Percentiles rank a stretch among this genome's conserved stretches.
phyloP scores from a whole-genome alignment of 2,888 invertebrate species.

The Stomorhina lunata region DNA sequence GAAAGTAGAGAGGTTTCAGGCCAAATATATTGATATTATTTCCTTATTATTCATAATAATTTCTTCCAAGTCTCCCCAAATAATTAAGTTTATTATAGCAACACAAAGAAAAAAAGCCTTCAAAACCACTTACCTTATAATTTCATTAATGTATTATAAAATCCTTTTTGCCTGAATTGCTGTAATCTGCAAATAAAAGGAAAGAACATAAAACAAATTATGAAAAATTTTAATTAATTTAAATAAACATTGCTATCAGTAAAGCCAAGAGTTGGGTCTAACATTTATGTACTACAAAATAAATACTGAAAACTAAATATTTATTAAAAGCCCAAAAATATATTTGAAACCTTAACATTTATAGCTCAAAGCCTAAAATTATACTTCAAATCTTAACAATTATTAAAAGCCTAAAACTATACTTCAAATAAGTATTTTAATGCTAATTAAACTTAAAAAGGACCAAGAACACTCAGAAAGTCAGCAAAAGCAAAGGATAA shows the following conservation, averaged over 20 bases:
- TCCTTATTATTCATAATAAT: no score
- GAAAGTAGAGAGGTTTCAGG: no score
- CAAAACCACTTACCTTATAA: conserved; percentile 1
- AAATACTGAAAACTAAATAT: no score
- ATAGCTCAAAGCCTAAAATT: no score
- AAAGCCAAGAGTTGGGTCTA: no score
- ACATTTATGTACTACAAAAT: no score
- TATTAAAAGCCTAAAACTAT: background rate
- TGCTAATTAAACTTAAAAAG: conserved; percentile 35
- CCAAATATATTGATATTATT: no score
- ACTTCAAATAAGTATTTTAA: background rate
- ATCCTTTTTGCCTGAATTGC: background rate
- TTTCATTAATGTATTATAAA: background rate
- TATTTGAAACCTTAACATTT: no score
- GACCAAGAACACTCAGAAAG: conserved; percentile 2
- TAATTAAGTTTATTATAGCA: no score
- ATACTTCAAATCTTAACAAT: conserved; percentile 4
- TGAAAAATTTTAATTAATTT: conserved; percentile 21
- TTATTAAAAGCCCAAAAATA: no score
- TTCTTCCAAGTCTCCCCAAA: no score
- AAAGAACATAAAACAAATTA: background rate
- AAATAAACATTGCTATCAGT: conserved; percentile 45
- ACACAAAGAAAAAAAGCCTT: background rate
- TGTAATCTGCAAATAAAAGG: background rate
- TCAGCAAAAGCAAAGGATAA: background rate